Percentiles rank a stretch among this genome's conserved stretches.
These are phyloP conservation scores for Agrilus mali DNA, from an alignment of 2,888 invertebrate species.

Conservation along the genomic window DNA sequence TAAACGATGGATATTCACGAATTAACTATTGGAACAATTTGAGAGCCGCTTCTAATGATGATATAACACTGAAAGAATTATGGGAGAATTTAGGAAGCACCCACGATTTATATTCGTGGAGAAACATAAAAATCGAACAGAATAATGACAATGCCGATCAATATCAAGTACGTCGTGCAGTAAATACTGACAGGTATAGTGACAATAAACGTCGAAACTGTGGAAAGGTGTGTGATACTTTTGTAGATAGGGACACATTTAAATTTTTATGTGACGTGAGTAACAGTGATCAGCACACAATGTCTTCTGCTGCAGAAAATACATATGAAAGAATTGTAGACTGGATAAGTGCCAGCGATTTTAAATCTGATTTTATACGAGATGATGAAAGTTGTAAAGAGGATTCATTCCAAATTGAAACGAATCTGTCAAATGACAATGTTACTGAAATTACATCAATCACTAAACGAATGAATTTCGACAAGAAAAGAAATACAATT, in stretches of 20 bases:
- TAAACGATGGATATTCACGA: too few relatives aligned
- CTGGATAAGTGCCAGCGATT: slow-evolving; percentile 29
- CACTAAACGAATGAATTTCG: slow-evolving; percentile 15
- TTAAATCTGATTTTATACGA: slow-evolving; percentile 12
- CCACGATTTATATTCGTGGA: too few relatives aligned
- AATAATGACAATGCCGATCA: background rate
- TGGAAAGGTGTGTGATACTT: slow-evolving; percentile 13
- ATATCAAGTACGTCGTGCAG: background rate
- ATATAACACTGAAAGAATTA: too few relatives aligned
- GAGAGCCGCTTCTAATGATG: too few relatives aligned
- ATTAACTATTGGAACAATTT: too few relatives aligned
- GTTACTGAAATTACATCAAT: slow-evolving; percentile 26
- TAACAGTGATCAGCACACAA: slow-evolving; percentile 10
- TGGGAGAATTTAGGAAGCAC: too few relatives aligned
- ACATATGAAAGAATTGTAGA: slow-evolving; percentile 23
- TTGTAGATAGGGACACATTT: slow-evolving; percentile 14
- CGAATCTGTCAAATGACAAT: slow-evolving; percentile 17
- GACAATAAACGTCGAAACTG: background rate
- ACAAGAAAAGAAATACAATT: background rate
- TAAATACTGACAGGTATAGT: too few relatives aligned
- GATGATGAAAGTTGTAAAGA: slow-evolving; percentile 9
- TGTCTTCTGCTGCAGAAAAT: slow-evolving; percentile 12
- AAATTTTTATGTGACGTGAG: slow-evolving; percentile 16
- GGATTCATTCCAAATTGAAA: slow-evolving; percentile 10
- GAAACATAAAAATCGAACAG: too few relatives aligned